These are phyloP conservation scores for Champsocephalus gunnari DNA, from an alignment of 2,797 vertebrate genomes.

Conservation along the genomic window DNA sequence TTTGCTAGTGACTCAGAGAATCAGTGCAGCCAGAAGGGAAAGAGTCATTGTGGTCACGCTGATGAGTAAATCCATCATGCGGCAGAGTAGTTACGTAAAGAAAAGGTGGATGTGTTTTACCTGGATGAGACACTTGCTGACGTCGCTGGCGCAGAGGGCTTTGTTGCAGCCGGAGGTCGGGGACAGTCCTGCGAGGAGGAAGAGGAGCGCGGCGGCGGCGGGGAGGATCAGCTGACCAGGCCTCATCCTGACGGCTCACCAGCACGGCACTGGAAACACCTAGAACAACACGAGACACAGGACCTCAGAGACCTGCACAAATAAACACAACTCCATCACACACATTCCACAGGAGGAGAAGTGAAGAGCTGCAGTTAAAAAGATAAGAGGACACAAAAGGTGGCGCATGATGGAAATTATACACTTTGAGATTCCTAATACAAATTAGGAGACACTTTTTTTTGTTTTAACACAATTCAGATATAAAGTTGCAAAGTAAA, in stretches of 20 bases:
- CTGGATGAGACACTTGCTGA: constrained; percentile 99
- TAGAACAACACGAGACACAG: constrained; percentile 47
- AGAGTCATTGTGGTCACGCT: no score
- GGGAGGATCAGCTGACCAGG: constrained; percentile 77
- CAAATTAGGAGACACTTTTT: neutral
- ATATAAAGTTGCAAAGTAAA: neutral
- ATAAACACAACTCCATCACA: constrained; percentile 40
- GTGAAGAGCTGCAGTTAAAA: neutral
- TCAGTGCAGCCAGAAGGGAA: neutral
- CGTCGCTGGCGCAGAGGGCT: constrained; percentile 96
- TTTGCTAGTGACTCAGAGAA: neutral
- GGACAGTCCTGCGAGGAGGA: constrained; percentile 87
- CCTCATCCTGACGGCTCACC: constrained; percentile 89
- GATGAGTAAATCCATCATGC: neutral
- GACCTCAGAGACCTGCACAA: constrained; percentile 29
- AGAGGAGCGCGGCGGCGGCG: constrained; percentile 76
- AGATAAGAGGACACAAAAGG: neutral
- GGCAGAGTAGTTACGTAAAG: neutral
- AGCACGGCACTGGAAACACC: constrained; percentile 75
- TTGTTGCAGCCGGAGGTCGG: constrained; percentile 92
- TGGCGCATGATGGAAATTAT: neutral
- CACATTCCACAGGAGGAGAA: constrained; percentile 26
- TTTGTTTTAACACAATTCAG: neutral
- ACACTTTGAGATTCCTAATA: neutral
- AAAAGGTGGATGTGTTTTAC: constrained; percentile 68